Conservation (phyloP, 2,888 invertebrate species). For the Glaucopsyche alexis region DNA sequence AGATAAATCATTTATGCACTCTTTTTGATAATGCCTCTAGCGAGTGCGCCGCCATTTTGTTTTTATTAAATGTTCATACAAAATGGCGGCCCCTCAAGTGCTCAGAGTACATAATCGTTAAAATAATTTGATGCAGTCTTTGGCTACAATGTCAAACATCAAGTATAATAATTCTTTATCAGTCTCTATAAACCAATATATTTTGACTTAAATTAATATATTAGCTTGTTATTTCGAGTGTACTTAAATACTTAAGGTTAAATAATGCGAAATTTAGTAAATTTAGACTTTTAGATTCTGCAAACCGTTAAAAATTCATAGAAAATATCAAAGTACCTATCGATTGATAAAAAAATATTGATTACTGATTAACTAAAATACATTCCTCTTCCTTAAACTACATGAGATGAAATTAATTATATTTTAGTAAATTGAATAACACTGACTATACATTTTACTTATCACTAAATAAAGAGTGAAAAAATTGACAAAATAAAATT, state of each 20-base stretch:
- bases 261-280: slow-evolving; percentile 1
- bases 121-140: slow-evolving; percentile 44
- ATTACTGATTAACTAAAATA: slow-evolving; percentile 29
- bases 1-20: not conserved
- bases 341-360: slow-evolving; percentile 26
- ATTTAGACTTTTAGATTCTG: slow-evolving; percentile 15
- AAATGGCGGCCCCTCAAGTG: not conserved
- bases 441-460: slow-evolving; percentile 5
- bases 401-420: slow-evolving; percentile 9
- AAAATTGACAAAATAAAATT: not conserved
- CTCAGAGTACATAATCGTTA: not conserved
- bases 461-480: not conserved
- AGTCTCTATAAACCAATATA: slow-evolving; percentile 26
- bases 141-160: slow-evolving; percentile 42
- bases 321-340: slow-evolving; percentile 17
- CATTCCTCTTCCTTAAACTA: slow-evolving; percentile 13
- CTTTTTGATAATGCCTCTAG: not conserved
- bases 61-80: not conserved
- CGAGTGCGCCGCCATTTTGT: not conserved
- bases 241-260: slow-evolving; percentile 7
- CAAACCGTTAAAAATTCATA: slow-evolving; percentile 19
- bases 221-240: slow-evolving; percentile 18
- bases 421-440: not conserved
- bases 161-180: slow-evolving; percentile 29
- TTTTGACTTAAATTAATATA: slow-evolving; percentile 10